These are phyloP conservation scores for Hydrotaea diabolus DNA, from an alignment of 2,888 invertebrate genomes.

Conservation along the genomic window DNA sequence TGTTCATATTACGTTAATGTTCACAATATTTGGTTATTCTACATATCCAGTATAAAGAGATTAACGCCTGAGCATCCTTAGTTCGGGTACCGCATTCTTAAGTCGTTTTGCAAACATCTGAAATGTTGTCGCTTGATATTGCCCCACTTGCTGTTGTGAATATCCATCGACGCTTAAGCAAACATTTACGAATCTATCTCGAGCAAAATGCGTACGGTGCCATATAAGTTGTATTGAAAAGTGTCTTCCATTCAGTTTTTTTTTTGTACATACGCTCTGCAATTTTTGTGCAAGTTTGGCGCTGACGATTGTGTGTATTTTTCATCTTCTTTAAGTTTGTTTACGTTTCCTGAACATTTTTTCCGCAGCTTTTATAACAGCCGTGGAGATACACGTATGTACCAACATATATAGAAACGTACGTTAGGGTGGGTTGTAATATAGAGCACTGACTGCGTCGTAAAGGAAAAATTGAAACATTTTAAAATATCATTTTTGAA, in stretches of 20 bases:
- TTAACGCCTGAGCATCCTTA: too few relatives aligned
- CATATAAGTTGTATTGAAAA: conserved; percentile 27
- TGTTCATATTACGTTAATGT: too few relatives aligned
- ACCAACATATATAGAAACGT: too few relatives aligned
- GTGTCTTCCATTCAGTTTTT: not conserved
- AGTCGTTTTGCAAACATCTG: not conserved
- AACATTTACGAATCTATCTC: not conserved
- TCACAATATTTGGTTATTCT: too few relatives aligned
- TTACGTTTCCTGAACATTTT: conserved; percentile 38
- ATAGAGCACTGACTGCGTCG: too few relatives aligned
- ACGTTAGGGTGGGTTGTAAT: too few relatives aligned
- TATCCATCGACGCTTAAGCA: not conserved
- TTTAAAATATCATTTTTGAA: too few relatives aligned
- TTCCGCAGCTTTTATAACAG: conserved; percentile 5
- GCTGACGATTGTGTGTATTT: conserved; percentile 41
- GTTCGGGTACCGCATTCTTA: not conserved
- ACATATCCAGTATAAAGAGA: too few relatives aligned
- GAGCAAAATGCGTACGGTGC: conserved; percentile 5
- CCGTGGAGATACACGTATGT: not conserved
- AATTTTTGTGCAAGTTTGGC: not conserved
- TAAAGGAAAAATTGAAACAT: too few relatives aligned
- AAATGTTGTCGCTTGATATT: not conserved
- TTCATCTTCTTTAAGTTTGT: conserved; percentile 46
- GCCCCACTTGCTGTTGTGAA: not conserved
- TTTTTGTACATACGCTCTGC: not conserved